Base-by-base conservation (phyloP, 2,113 vertebrate genomes). In the Rhegmatorhina hoffmannsi region DNA sequence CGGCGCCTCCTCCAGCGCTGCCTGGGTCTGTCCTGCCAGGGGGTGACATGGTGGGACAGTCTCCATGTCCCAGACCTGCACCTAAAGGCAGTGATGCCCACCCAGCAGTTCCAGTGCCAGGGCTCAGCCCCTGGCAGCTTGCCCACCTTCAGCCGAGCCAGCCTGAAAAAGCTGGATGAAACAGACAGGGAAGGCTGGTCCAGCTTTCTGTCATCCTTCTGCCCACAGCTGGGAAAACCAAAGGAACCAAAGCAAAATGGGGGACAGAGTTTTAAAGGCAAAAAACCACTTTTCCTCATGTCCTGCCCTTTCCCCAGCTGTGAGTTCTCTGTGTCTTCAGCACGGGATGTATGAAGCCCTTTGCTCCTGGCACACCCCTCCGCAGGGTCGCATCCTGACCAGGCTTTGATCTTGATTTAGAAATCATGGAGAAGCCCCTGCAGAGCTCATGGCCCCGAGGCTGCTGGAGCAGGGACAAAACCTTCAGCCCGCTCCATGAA, bases 31-130 rank as follows among this genome's bases (percentile, higher is more conserved):
- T 84, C 76, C 72, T 11, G 72, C n/a, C 5, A 1, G 9, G 0
- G 6, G 52, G 81, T 29, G 87, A 40, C 63, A 44, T 2, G 1
- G 17, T 14, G 68, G 2, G 29, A 77, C 1, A 2, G 23, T 21
- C 28, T 49, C 68, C 3, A 0, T 20, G 7, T 4, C 26, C 36
- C 82, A 16, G 14, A 11, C 6, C 72, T 1, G 1, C 0, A 0
- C 26, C 2, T 9, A 4, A 31, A 31, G 74, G 15, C n/a, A 55
- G 77, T 1, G 4, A 2, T 34, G 93, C 38, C 68, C 69, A 7
- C 17, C 34, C 63, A 1, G 52, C 2, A 0, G 25, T 68, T 5
- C n/a, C 1, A 1, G 53, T 20, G 31, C 47, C 72, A 53, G 55
- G 40, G 36, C 62, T 84, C 43, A 50, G 76, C 17, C 46, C 68